phyloP scores from a whole-genome alignment of 2,113 vertebrate genomes.

The Panthera uncia region DNA sequence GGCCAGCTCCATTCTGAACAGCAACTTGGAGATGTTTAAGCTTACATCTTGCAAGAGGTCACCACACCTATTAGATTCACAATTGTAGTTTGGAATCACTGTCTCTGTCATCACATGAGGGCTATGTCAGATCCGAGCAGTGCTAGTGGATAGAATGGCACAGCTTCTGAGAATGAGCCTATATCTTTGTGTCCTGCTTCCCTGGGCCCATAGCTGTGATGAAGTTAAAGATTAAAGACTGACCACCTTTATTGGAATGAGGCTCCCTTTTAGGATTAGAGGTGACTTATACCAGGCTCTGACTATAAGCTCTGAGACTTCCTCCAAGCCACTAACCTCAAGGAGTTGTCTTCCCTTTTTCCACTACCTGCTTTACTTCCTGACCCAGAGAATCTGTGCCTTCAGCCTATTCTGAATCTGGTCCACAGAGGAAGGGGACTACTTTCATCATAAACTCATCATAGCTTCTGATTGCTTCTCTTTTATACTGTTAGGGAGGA shows the following conservation, averaged over 20 bases:
- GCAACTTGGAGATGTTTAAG: neutral
- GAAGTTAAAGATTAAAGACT: neutral
- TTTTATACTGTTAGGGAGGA: neutral
- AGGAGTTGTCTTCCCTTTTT: neutral
- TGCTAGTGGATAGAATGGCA: neutral
- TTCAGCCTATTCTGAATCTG: neutral
- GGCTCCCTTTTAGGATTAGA: neutral
- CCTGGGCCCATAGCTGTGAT: neutral
- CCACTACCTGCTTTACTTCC: neutral
- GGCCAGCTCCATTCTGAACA: neutral
- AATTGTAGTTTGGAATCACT: neutral
- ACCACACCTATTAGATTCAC: neutral
- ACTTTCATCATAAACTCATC: neutral
- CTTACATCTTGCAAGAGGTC: neutral
- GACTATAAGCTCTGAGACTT: neutral
- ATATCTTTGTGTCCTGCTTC: neutral
- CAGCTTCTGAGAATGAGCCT: neutral
- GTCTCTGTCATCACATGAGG: neutral
- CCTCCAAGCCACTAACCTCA: neutral
- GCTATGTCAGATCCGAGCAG: neutral
- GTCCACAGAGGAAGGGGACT: neutral
- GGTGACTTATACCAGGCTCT: neutral
- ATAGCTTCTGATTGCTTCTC: neutral
- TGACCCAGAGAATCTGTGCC: neutral
- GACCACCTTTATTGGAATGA: neutral